Percentiles rank a stretch among this genome's conserved stretches.
Evolutionary conservation across 2,888 invertebrate genomes (phyloP).

Genomic region (Drosophila stalkeri): DNA sequence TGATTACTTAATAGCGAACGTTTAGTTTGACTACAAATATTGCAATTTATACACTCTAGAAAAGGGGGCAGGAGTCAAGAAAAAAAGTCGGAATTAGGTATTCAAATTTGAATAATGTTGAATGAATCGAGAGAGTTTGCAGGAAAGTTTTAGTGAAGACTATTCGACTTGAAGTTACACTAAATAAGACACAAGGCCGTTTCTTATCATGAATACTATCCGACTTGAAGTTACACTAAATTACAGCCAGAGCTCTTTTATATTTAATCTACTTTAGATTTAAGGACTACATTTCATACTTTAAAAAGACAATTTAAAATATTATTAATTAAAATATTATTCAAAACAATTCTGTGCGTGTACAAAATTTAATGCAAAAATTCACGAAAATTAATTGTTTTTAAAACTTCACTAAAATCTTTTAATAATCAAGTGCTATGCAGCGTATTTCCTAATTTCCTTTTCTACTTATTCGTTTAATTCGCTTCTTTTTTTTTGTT

Average conservation of each 20-base stretch:
- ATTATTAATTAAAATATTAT: too few species aligned
- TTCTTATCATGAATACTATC: too few species aligned
- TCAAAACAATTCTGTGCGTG: too few species aligned
- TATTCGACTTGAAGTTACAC: background rate
- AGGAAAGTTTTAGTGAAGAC: too few species aligned
- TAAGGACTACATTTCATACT: too few species aligned
- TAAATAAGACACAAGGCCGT: too few species aligned
- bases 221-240: background rate
- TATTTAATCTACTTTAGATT: background rate
- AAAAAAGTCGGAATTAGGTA: background rate
- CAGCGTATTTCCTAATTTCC: background rate
- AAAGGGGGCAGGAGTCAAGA: background rate
- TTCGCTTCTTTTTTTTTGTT: background rate
- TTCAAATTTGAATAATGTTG: too few species aligned
- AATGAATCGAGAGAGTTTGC: too few species aligned
- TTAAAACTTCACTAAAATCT: too few species aligned
- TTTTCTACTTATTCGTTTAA: background rate
- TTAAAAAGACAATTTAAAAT: too few species aligned
- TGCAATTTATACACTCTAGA: background rate
- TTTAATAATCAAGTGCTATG: background rate
- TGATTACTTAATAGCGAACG: conserved; percentile 25
- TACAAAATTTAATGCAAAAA: too few species aligned
- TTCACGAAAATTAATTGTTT: too few species aligned
- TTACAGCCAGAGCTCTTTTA: background rate
- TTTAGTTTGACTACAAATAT: conserved; percentile 9